Conservation (phyloP, 2,797 vertebrate genomes). For the Mormyrops boulengeri region DNA sequence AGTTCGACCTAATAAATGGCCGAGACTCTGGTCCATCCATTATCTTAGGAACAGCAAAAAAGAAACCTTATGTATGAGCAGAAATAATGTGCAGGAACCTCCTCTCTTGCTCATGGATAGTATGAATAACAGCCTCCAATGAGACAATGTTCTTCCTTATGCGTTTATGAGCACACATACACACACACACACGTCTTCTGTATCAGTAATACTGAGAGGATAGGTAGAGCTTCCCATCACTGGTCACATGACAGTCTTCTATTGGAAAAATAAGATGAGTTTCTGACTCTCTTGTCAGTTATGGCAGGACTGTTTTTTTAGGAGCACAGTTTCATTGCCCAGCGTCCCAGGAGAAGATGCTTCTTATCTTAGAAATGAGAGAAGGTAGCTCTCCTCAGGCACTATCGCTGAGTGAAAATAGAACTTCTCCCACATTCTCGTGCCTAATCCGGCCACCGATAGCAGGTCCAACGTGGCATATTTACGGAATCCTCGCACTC, state of each 20-base stretch:
- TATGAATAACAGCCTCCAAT: background rate
- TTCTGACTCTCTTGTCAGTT: background rate
- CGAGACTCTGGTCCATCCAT: background rate
- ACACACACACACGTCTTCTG: background rate
- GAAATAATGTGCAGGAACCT: background rate
- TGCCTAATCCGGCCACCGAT: background rate
- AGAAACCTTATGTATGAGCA: background rate
- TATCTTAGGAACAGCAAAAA: background rate
- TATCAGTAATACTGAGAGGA: background rate
- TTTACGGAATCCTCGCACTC: background rate
- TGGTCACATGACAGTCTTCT: background rate
- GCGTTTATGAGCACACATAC: background rate
- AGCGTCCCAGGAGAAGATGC: background rate
- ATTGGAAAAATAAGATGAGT: background rate
- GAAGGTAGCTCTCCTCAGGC: background rate
- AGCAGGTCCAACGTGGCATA: background rate
- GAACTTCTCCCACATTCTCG: background rate
- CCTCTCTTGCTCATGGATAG: background rate
- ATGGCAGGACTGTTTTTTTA: background rate
- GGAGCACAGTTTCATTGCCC: background rate
- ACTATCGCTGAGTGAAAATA: background rate
- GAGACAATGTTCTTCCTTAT: background rate
- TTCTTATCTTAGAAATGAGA: conserved; percentile 6
- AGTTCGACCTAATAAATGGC: background rate
- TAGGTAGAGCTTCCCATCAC: background rate